Base-by-base conservation (phyloP, 1,140 invertebrate genomes). In the Ceratosolen fusciceps region DNA sequence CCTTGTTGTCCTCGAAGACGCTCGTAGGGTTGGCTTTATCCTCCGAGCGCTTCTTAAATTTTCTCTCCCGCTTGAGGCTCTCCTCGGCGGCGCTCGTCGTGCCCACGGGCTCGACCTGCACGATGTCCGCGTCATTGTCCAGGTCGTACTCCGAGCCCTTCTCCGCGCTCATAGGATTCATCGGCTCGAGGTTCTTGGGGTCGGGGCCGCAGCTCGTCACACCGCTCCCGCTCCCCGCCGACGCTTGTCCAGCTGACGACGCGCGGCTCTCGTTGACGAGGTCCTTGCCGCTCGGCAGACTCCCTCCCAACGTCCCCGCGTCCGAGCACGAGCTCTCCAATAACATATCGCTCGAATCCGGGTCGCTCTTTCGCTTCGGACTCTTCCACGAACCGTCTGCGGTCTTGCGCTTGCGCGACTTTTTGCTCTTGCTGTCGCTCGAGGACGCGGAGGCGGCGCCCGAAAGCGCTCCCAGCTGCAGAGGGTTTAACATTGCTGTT, bases 251-350 rank as follows among this genome's bases (percentile, higher is more conserved):
- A 60, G 87, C 93, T 0, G 91, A 92, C 1, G 88, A 88, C 81
- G 83, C 92, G 86, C 88, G 80, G 43, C 90, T 83, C 81, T 93
- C 92, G 60, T 91, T 92, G 83, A 90, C 56, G 84, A 90, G 80
- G 84, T 92, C 83, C 83, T 91, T 81, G 83, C 90, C 92, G 85
- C 85, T 91, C 78, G 86, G 92, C 81, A 89, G 93, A 84, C 88
- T 93, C 80, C 89, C 94, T 81, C 86, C 87, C n/a, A n/a, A n/a
- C 81, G 90, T 93, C 81, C 88, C 94, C 70, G 91, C 94, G 88
- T 93, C 92, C 10, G 93, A 93, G 80, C 94, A 94, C 1, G 93
- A 94, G 7, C 93, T 93, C 71, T 94, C 93, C 26, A 92, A 49
- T 5, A 92, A 71, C 29, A 92, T 92, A 60, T 92, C 91, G 68